These are phyloP conservation scores for Macrobrachium nipponense DNA, from an alignment of 1,140 invertebrate genomes.

Conservation along the genomic window DNA sequence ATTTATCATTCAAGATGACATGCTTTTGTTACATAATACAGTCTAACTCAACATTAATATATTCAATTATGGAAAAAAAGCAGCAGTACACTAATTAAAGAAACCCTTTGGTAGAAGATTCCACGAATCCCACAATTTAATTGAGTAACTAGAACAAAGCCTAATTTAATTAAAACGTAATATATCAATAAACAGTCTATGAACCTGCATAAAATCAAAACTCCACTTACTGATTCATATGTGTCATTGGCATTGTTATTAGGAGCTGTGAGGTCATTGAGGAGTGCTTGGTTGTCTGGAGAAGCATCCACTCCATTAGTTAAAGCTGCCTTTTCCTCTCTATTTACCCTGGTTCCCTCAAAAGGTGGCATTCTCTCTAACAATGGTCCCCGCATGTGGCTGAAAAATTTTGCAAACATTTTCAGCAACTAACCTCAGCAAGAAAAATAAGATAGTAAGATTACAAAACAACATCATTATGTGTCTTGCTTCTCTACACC, in stretches of 20 bases:
- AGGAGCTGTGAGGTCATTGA: constrained; percentile 38
- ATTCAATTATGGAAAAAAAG: no score
- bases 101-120: no score
- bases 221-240: constrained; percentile 64
- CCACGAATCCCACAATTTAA: no score
- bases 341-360: constrained; percentile 76
- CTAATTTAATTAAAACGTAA: background rate
- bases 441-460: no score
- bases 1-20: background rate
- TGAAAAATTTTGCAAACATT: background rate
- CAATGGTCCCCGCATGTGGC: constrained; percentile 78
- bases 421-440: no score
- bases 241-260: constrained; percentile 62
- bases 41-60: no score
- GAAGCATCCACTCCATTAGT: constrained; percentile 41
- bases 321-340: constrained; percentile 63
- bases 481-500: no score
- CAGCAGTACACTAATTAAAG: no score
- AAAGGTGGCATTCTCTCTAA: constrained; percentile 97
- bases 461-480: no score
- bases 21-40: background rate
- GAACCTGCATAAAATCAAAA: no score
- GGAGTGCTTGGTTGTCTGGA: constrained; percentile 25
- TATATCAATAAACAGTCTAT: no score
- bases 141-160: no score